phyloP scores from a whole-genome alignment of 2,888 invertebrate species.

The Aelia acuminata region DNA sequence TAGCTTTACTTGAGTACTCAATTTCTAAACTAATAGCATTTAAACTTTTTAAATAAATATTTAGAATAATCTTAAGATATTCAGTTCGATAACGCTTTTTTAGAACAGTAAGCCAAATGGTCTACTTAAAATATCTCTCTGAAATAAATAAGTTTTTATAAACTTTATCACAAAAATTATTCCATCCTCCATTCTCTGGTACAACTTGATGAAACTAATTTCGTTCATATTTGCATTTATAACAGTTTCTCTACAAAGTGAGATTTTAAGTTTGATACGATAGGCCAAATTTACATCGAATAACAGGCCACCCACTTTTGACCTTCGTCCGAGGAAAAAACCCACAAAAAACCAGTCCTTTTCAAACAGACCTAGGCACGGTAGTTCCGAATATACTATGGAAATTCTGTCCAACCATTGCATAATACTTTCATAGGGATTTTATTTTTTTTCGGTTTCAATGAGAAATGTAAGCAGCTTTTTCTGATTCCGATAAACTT shows the following conservation, averaged over 20 bases:
- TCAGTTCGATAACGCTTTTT: too few species aligned
- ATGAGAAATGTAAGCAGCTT: background rate
- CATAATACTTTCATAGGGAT: background rate
- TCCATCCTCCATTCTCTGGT: background rate
- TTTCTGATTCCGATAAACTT: background rate
- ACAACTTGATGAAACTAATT: background rate
- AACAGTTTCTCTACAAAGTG: background rate
- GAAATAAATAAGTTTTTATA: background rate
- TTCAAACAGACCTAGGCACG: background rate
- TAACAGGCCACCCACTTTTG: background rate
- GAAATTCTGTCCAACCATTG: background rate
- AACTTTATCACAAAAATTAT: background rate
- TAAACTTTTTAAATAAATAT: background rate
- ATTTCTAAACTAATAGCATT: background rate
- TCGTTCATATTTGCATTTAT: background rate
- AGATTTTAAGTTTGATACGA: slow-evolving; percentile 1
- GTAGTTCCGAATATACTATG: slow-evolving; percentile 11
- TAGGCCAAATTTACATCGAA: background rate
- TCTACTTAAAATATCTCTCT: background rate
- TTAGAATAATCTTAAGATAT: background rate
- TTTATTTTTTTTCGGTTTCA: background rate
- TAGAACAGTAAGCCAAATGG: background rate
- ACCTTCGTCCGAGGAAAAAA: background rate
- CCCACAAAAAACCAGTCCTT: background rate
- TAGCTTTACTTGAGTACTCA: background rate